These are phyloP conservation scores for Otus sunia DNA, from an alignment of 2,113 vertebrate genomes.

Conservation along the genomic window DNA sequence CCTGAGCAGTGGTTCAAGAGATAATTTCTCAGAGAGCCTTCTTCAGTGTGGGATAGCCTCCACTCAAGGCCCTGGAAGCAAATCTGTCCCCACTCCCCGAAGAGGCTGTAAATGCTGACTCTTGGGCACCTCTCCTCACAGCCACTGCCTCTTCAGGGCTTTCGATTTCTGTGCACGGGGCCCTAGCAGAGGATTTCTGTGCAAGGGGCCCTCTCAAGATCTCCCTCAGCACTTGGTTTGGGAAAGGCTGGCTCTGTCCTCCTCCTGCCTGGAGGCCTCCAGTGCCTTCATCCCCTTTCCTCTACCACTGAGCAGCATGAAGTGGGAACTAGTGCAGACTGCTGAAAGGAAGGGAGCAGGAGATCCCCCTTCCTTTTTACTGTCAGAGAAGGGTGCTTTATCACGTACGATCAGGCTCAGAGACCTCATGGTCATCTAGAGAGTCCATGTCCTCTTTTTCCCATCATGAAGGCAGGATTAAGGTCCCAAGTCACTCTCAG, in stretches of 20 bases:
- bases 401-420: background rate
- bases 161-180: background rate
- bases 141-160: background rate
- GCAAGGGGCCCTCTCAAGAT: background rate
- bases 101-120: background rate
- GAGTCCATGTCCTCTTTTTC: background rate
- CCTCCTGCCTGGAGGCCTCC: background rate
- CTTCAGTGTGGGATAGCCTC: background rate
- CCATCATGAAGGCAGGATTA: background rate
- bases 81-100: background rate
- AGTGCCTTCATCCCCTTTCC: background rate
- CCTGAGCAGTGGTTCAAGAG: background rate
- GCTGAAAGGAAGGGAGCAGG: background rate
- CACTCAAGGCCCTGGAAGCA: background rate
- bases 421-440: accelerated
- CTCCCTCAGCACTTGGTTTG: background rate
- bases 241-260: background rate
- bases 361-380: background rate
- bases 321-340: background rate
- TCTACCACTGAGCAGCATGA: background rate
- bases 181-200: background rate
- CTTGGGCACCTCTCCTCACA: background rate
- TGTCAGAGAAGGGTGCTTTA: background rate
- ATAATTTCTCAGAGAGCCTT: background rate
- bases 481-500: background rate